Conservation (phyloP, 2,113 vertebrate species). For the Candoia aspera region DNA sequence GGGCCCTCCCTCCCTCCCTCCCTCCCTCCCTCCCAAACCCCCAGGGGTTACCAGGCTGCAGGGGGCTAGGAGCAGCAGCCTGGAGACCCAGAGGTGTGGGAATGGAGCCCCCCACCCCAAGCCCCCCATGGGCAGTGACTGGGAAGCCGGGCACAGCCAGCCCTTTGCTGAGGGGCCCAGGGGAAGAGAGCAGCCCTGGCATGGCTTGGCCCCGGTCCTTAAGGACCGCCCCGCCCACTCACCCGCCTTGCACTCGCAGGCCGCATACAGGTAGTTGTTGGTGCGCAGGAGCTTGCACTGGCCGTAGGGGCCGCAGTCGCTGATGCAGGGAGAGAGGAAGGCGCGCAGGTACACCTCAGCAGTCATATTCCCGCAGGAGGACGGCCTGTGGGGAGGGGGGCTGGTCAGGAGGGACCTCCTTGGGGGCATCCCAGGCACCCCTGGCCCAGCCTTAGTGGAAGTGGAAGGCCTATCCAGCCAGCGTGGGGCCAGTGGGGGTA, state of each 20-base stretch:
- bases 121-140: background rate
- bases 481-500: background rate
- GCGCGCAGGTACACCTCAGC: constrained; percentile 91
- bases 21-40: no score
- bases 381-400: constrained; percentile 72
- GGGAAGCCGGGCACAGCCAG: background rate
- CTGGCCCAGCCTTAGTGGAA: background rate
- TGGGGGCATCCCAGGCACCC: background rate
- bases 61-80: background rate
- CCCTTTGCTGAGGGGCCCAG: background rate
- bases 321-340: constrained; percentile 95
- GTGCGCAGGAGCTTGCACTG: constrained; percentile 98
- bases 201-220: no score
- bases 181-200: background rate
- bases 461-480: no score
- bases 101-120: background rate
- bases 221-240: constrained; percentile 36
- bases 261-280: constrained; percentile 95
- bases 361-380: constrained; percentile 84
- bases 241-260: constrained; percentile 99
- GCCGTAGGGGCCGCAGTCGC: constrained; percentile 93
- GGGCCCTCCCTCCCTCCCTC: background rate
- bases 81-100: background rate
- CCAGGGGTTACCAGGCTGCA: background rate
- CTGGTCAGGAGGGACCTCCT: background rate